Conservation (phyloP, 2,113 vertebrate species). For the Ptychochromis oligacanthus region DNA sequence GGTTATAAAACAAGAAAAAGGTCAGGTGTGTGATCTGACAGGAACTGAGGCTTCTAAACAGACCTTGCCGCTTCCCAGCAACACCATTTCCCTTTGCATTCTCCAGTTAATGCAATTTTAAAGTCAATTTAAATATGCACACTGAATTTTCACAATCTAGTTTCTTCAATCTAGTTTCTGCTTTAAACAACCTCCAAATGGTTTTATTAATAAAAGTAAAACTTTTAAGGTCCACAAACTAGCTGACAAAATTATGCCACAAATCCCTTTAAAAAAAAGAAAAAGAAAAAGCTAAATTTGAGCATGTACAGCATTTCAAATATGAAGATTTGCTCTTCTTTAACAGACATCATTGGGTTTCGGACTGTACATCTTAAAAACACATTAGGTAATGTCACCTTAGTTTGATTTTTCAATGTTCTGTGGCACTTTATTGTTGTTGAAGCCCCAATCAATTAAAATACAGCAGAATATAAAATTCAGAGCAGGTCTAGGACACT, state of each 20-base stretch:
- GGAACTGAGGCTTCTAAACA: neutral
- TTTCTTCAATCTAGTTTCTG: neutral
- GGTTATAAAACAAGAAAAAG: neutral
- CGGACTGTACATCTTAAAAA: neutral
- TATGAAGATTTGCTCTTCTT: neutral
- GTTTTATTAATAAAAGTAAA: too few relatives aligned
- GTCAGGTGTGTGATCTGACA: constrained; percentile 26
- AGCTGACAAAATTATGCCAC: too few relatives aligned
- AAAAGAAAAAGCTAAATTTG: neutral
- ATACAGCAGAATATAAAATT: neutral
- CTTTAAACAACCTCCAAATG: neutral
- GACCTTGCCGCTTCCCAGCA: neutral
- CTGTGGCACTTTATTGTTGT: neutral
- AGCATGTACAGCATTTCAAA: neutral
- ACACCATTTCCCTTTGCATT: neutral
- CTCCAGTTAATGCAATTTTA: neutral
- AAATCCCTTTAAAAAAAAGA: too few relatives aligned
- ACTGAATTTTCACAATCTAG: neutral
- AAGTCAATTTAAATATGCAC: neutral
- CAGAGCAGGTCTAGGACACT: constrained; percentile 29
- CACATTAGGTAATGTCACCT: neutral
- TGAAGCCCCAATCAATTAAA: neutral
- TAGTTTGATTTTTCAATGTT: neutral
- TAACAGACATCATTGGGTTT: too few relatives aligned
- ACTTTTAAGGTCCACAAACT: too few relatives aligned